phyloP scores from a whole-genome alignment of 2,888 invertebrate genomes.

The Prosopocoilus inquinatus region DNA sequence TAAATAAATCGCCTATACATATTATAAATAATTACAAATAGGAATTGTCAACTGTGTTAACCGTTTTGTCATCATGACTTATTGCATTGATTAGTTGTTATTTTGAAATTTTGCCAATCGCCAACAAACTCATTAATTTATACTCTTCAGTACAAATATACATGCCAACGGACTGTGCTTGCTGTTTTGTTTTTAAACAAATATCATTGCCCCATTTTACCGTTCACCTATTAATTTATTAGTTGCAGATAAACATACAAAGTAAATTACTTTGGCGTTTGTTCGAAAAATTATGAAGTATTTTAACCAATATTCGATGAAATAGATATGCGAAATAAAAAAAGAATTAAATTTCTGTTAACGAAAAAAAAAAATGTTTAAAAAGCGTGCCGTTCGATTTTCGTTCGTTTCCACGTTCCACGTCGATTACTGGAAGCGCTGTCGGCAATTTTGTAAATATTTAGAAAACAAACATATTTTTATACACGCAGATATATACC shows the following conservation, averaged over 20 bases:
- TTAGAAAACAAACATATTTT: conserved; percentile 1
- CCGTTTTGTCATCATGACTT: conserved; percentile 9
- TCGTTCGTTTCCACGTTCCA: not conserved
- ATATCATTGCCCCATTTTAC: not conserved
- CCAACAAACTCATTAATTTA: conserved; percentile 9
- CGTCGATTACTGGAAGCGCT: not conserved
- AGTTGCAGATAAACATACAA: too few species aligned
- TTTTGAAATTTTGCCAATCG: conserved; percentile 17
- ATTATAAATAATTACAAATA: conserved; percentile 23
- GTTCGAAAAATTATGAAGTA: too few species aligned
- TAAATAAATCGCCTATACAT: conserved; percentile 18
- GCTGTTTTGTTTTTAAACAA: conserved; percentile 2
- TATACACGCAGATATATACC: not conserved
- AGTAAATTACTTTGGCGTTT: too few species aligned
- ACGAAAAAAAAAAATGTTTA: not conserved
- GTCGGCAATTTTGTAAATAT: conserved; percentile 1
- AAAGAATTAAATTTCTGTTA: not conserved
- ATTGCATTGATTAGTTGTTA: conserved; percentile 18
- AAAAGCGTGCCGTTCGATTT: not conserved
- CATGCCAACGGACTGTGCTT: not conserved
- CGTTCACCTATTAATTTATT: too few species aligned
- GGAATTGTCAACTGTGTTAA: conserved; percentile 19
- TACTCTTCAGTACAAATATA: not conserved
- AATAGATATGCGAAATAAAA: too few species aligned
- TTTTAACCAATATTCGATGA: too few species aligned